phyloP scores from a whole-genome alignment of 2,113 vertebrate genomes.

The Lycaon pictus region DNA sequence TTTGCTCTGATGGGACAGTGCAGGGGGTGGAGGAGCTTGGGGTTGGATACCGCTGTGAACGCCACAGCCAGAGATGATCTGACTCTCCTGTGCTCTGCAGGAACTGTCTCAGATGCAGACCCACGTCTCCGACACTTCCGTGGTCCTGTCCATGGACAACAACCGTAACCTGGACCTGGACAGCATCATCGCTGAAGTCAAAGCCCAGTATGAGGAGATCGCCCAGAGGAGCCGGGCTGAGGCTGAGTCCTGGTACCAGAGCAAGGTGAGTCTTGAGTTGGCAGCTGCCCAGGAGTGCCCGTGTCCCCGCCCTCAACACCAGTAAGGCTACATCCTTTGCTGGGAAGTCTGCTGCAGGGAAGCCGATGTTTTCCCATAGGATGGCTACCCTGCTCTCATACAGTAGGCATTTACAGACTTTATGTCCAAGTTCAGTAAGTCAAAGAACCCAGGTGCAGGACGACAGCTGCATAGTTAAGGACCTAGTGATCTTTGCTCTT shows the following conservation, averaged over 20 bases:
- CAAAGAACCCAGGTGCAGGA: background rate
- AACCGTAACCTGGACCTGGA: conserved; percentile 91
- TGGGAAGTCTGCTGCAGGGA: too few relatives aligned
- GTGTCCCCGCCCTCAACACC: fast-evolving
- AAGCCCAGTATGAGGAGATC: conserved; percentile 93
- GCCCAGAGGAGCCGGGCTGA: conserved; percentile 92
- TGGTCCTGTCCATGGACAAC: conserved; percentile 94
- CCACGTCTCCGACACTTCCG: conserved; percentile 91
- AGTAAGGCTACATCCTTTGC: fast-evolving
- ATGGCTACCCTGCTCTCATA: fast-evolving
- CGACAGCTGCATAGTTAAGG: fast-evolving
- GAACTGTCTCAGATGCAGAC: conserved; percentile 91
- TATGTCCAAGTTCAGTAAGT: fast-evolving
- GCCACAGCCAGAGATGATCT: background rate
- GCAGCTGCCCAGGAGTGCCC: fast-evolving
- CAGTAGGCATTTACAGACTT: background rate
- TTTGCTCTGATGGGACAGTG: background rate
- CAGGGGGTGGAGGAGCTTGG: too few relatives aligned
- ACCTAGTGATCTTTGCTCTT: background rate
- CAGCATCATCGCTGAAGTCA: conserved; percentile 91
- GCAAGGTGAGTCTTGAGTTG: conserved; percentile 86
- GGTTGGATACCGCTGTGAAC: fast-evolving
- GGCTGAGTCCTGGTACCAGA: conserved; percentile 94
- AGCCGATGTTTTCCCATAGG: fast-evolving
- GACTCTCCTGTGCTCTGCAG: conserved; percentile 63